Conservation (phyloP, 2,797 vertebrate species). For the Acropternis orthonyx region DNA sequence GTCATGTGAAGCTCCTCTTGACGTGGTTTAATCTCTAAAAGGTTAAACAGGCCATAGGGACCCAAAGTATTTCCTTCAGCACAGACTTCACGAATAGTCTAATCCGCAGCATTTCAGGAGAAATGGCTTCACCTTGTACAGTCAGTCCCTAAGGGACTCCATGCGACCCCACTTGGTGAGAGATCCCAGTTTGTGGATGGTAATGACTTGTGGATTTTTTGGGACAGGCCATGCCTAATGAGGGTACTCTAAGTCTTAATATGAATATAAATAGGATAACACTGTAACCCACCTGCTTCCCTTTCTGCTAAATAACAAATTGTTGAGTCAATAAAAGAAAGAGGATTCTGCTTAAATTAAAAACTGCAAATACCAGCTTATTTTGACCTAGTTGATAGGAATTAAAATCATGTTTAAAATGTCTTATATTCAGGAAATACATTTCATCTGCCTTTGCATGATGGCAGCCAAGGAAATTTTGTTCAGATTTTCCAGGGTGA, state of each 20-base stretch:
- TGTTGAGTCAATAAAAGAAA: background rate
- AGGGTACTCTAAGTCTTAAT: background rate
- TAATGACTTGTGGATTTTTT: background rate
- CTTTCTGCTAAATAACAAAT: background rate
- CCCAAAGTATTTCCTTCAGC: background rate
- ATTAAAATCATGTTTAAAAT: background rate
- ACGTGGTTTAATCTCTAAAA: background rate
- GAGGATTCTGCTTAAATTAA: background rate
- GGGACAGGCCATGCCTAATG: background rate
- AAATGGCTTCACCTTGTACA: background rate
- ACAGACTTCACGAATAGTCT: background rate
- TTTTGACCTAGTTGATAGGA: background rate
- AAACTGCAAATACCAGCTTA: background rate
- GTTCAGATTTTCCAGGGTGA: slow-evolving; percentile 33
- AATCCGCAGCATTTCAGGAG: background rate
- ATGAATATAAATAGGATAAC: background rate
- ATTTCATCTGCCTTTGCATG: background rate
- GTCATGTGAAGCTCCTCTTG: background rate
- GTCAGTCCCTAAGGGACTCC: rapidly evolving
- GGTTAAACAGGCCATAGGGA: rapidly evolving
- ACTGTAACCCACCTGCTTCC: background rate
- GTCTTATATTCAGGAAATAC: background rate
- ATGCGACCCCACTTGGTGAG: background rate
- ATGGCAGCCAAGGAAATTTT: slow-evolving; percentile 11
- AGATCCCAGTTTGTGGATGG: background rate